Conservation (phyloP, 2,113 vertebrate species). For the Cyprinodon brontotheroides region DNA sequence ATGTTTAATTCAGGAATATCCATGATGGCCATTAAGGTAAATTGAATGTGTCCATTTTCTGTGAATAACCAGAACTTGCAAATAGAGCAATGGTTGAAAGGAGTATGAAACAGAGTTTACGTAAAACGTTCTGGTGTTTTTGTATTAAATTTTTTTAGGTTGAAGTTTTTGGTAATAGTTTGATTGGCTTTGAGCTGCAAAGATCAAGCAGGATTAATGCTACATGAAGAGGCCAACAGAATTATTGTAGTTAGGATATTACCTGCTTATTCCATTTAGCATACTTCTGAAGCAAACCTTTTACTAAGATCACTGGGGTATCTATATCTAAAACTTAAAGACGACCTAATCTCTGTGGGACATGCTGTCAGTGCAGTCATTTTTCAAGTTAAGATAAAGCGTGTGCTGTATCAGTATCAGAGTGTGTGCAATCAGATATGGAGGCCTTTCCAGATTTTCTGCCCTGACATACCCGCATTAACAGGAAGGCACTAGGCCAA, state of each 20-base stretch:
- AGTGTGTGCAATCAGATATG: slow-evolving; percentile 16
- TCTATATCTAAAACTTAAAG: slow-evolving; percentile 46
- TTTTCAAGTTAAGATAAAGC: slow-evolving; percentile 37
- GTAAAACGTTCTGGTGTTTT: too few species aligned
- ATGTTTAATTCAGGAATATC: too few species aligned
- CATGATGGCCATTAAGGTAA: too few species aligned
- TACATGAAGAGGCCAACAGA: not conserved
- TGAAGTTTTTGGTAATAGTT: too few species aligned
- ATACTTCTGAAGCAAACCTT: not conserved
- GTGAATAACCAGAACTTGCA: too few species aligned
- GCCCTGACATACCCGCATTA: slow-evolving; percentile 53
- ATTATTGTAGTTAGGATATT: not conserved
- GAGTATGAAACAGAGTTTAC: too few species aligned
- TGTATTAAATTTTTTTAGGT: too few species aligned
- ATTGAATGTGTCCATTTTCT: too few species aligned
- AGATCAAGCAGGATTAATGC: not conserved
- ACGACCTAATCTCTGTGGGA: slow-evolving; percentile 23
- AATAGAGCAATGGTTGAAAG: too few species aligned
- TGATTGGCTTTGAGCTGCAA: too few species aligned
- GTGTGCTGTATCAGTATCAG: not conserved
- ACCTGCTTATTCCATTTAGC: too few species aligned
- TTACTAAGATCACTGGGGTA: slow-evolving; percentile 36
- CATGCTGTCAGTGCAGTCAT: slow-evolving; percentile 1
- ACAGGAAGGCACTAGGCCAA: slow-evolving; percentile 51
- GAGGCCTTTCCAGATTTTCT: slow-evolving; percentile 29